Evolutionary conservation across 2,888 invertebrate genomes (phyloP).

Genomic region (Drosophila nigritarsus): DNA sequence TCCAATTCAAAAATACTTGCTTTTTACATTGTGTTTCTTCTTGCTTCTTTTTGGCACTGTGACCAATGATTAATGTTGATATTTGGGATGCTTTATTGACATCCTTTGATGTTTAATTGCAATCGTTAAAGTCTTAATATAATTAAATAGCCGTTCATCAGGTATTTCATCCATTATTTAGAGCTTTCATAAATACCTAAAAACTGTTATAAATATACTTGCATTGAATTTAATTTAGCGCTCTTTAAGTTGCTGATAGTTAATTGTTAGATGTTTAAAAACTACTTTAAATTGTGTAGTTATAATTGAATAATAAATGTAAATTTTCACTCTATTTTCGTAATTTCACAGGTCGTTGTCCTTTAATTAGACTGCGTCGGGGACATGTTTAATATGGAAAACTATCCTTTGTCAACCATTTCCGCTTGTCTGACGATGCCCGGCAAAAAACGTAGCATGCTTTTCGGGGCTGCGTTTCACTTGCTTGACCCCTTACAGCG

Average conservation of each 20-base stretch:
- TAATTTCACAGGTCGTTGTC: slow-evolving; percentile 16
- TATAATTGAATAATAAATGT: not conserved
- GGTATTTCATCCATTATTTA: not conserved
- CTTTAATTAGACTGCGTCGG: slow-evolving; percentile 1
- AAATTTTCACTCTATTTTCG: not conserved
- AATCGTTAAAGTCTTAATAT: not conserved
- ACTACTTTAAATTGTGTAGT: not conserved
- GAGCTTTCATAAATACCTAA: not conserved
- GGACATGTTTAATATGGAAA: slow-evolving; percentile 6
- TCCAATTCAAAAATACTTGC: slow-evolving; percentile 7
- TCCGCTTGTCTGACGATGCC: slow-evolving; percentile 15
- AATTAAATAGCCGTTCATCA: not conserved
- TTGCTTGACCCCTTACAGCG: slow-evolving; percentile 50
- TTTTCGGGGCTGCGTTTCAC: slow-evolving; percentile 52
- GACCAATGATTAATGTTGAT: slow-evolving; percentile 6
- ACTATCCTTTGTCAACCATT: slow-evolving; percentile 22
- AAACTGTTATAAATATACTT: not conserved
- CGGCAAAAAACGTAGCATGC: slow-evolving; percentile 20
- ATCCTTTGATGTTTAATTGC: not conserved
- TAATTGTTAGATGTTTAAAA: not conserved
- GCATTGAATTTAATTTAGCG: not conserved
- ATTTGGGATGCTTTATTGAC: not conserved
- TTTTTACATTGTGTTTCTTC: slow-evolving; percentile 12
- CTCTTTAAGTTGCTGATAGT: not conserved
- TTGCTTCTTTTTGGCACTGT: not conserved